These are phyloP conservation scores for Pitangus sulphuratus DNA, from an alignment of 2,797 vertebrate species.

Conservation along the genomic window DNA sequence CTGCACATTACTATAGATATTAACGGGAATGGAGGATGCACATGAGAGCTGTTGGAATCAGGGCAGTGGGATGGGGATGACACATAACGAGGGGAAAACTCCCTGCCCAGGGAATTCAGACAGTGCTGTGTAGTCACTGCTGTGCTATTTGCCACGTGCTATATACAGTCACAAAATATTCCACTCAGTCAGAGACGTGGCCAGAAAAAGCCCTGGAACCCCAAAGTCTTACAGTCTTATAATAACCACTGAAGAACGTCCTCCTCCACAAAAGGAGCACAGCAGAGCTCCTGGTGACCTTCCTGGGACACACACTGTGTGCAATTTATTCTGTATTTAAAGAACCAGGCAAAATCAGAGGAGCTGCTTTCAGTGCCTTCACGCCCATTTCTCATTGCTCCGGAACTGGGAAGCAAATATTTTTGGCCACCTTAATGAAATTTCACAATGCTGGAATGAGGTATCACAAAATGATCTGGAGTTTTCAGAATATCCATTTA, in stretches of 20 bases:
- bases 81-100: conserved; percentile 36
- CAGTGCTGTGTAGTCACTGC: conserved; percentile 67
- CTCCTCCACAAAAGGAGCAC: conserved; percentile 42
- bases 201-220: conserved; percentile 70
- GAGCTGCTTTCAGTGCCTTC: neutral
- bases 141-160: conserved; percentile 69
- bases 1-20: accelerated
- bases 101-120: conserved; percentile 67
- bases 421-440: neutral
- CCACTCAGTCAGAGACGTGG: conserved; percentile 53
- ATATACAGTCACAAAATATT: conserved; percentile 74
- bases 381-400: neutral
- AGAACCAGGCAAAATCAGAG: neutral
- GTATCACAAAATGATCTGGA: neutral
- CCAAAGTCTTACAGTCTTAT: conserved; percentile 69
- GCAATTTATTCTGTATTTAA: neutral
- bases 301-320: neutral
- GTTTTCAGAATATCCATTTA: neutral
- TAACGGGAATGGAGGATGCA: neutral
- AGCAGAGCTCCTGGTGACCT: conserved; percentile 17
- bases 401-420: neutral
- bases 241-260: conserved; percentile 54
- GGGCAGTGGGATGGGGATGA: neutral
- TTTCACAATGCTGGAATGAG: neutral
- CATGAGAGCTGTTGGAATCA: neutral